phyloP scores from a whole-genome alignment of 2,113 vertebrate species.

The Hypomesus transpacificus region DNA sequence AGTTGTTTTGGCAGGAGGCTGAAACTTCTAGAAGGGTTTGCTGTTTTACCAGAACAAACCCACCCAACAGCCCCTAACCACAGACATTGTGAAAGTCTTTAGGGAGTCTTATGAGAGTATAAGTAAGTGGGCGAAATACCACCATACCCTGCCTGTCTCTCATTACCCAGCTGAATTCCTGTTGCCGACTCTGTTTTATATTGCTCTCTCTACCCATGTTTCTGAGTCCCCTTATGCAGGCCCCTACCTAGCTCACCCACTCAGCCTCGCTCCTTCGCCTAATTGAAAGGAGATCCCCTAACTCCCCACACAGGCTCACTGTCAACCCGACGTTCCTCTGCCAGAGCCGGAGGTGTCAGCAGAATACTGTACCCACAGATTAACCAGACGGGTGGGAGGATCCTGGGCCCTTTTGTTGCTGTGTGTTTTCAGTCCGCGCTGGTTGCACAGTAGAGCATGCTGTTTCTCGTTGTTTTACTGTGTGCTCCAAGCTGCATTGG shows the following conservation, averaged over 20 bases:
- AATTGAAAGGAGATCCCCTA: constrained; percentile 13
- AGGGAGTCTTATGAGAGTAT: constrained; percentile 51
- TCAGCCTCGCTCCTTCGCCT: constrained; percentile 20
- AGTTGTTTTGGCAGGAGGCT: constrained; percentile 32
- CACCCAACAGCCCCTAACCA: constrained; percentile 52
- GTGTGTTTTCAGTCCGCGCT: constrained; percentile 56
- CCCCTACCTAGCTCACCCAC: constrained; percentile 15
- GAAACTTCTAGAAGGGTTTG: constrained; percentile 25
- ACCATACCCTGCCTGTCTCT: constrained; percentile 59
- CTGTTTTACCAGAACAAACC: constrained; percentile 39
- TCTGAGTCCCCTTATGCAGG: neutral
- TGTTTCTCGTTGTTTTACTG: constrained; percentile 54
- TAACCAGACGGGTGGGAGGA: constrained; percentile 57
- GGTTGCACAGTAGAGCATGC: constrained; percentile 36
- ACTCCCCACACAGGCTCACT: constrained; percentile 31
- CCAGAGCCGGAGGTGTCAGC: constrained; percentile 59
- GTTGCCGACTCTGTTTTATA: constrained; percentile 37
- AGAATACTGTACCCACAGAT: constrained; percentile 65
- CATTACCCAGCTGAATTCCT: constrained; percentile 54
- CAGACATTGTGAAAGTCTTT: constrained; percentile 63
- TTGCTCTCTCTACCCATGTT: constrained; percentile 5
- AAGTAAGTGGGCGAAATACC: constrained; percentile 61
- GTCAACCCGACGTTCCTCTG: constrained; percentile 35
- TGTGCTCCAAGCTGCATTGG: constrained; percentile 49
- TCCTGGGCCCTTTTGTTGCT: constrained; percentile 60